Evolutionary conservation across 1,140 invertebrate species (phyloP).

Genomic region (Andricus grossulariae): DNA sequence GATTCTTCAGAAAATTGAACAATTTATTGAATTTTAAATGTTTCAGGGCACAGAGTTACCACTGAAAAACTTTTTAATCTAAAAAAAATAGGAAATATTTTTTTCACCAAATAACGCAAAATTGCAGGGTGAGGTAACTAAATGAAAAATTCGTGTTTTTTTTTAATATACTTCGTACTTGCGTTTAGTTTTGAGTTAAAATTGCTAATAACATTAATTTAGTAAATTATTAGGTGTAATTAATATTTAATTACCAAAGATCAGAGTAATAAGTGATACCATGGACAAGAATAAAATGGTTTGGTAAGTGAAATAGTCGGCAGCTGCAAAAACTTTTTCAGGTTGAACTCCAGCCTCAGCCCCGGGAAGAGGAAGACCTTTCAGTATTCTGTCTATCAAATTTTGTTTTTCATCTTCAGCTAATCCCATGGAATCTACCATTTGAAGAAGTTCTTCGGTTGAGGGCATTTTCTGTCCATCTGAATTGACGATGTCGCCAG

Average conservation of each 20-base stretch:
- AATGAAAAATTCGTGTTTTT: no score
- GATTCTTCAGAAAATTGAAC: no score
- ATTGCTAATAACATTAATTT: no score
- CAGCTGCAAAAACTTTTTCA: conserved; percentile 49
- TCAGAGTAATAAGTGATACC: conserved; percentile 55
- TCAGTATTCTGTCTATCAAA: conserved; percentile 72
- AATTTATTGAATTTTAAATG: no score
- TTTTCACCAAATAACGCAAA: no score
- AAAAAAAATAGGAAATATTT: no score
- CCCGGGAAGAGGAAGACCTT: conserved; percentile 55
- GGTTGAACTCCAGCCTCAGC: conserved; percentile 47
- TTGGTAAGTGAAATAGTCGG: conserved; percentile 44
- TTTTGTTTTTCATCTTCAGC: conserved; percentile 76
- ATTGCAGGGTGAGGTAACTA: no score
- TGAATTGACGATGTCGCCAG: not conserved
- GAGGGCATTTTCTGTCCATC: conserved; percentile 69
- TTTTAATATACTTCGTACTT: no score
- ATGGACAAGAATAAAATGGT: conserved; percentile 57
- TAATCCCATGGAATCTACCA: conserved; percentile 76
- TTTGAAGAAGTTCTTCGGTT: conserved; percentile 76
- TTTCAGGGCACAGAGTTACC: no score
- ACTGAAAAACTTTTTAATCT: no score
- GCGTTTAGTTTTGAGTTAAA: no score
- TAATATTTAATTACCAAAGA: conserved; percentile 64
- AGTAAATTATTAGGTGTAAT: not conserved